Percentiles rank a stretch among this genome's conserved stretches.
phyloP scores from a whole-genome alignment of 1,140 invertebrate species.

The Ceratoteleas bidentatus region DNA sequence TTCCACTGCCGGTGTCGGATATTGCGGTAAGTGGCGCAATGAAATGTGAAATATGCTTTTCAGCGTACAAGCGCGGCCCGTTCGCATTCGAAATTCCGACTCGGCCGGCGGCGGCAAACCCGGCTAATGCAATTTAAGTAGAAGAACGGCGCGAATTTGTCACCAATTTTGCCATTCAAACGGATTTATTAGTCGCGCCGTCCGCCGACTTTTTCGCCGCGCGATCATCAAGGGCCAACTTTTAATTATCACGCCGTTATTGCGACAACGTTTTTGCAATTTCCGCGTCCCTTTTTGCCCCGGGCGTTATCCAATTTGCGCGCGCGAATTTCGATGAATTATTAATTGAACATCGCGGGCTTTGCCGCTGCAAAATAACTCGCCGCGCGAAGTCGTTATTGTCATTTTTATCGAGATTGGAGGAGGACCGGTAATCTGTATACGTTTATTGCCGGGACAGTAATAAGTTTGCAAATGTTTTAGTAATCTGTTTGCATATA shows the following conservation, averaged over 20 bases:
- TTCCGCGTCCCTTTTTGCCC: neutral
- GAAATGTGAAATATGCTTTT: slow-evolving; percentile 80
- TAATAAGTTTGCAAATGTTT: too few species aligned
- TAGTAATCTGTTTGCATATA: too few species aligned
- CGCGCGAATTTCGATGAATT: neutral
- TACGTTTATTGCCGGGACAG: too few species aligned
- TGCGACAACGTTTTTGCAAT: slow-evolving; percentile 12
- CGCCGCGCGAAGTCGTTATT: too few species aligned
- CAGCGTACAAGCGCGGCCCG: slow-evolving; percentile 51
- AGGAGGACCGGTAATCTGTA: too few species aligned
- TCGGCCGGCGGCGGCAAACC: slow-evolving; percentile 24
- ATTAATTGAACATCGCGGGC: neutral
- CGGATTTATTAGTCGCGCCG: slow-evolving; percentile 27
- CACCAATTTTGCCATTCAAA: slow-evolving; percentile 40
- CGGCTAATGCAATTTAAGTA: slow-evolving; percentile 47
- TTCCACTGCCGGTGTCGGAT: slow-evolving; percentile 65
- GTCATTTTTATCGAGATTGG: too few species aligned
- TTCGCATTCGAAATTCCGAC: slow-evolving; percentile 3
- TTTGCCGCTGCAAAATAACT: too few species aligned
- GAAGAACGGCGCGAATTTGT: slow-evolving; percentile 17
- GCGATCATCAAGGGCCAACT: slow-evolving; percentile 6
- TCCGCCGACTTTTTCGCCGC: slow-evolving; percentile 19
- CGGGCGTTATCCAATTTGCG: too few species aligned
- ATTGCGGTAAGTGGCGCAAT: slow-evolving; percentile 78
- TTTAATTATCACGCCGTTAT: slow-evolving; percentile 29